Conservation (phyloP, 2,113 vertebrate species). For the Peromyscus leucopus region DNA sequence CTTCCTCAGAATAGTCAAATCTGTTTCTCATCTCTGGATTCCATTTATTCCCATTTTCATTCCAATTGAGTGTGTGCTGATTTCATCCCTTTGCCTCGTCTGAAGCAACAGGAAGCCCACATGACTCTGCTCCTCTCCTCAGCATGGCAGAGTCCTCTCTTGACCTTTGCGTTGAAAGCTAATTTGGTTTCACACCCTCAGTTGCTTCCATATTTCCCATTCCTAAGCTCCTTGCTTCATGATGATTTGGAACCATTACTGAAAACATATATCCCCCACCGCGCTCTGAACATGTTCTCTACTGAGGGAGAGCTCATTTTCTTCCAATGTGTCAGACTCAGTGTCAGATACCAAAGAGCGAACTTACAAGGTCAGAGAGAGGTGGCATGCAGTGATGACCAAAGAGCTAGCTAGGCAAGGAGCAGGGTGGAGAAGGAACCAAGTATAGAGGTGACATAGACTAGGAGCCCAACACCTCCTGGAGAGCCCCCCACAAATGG, state of each 20-base stretch:
- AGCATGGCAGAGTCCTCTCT: background rate
- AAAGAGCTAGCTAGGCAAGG: background rate
- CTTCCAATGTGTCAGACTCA: background rate
- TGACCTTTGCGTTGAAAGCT: background rate
- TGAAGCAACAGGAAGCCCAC: background rate
- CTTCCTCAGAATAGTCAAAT: background rate
- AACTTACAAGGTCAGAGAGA: background rate
- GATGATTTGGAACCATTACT: background rate
- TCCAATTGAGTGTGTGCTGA: background rate
- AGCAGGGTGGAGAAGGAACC: background rate
- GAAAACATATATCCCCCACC: background rate
- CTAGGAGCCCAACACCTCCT: background rate
- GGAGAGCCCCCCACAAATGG: background rate
- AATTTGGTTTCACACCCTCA: background rate
- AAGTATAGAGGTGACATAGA: background rate
- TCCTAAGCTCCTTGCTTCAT: background rate
- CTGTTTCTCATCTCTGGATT: background rate
- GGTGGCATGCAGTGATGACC: rapidly evolving
- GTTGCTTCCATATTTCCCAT: background rate
- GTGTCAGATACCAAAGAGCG: background rate
- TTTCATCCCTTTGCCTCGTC: background rate
- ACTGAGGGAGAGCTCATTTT: background rate
- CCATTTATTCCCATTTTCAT: background rate
- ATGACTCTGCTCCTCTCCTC: background rate
- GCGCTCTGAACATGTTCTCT: background rate